phyloP scores from a whole-genome alignment of 2,113 vertebrate genomes.

The Emydura subglobosa region DNA sequence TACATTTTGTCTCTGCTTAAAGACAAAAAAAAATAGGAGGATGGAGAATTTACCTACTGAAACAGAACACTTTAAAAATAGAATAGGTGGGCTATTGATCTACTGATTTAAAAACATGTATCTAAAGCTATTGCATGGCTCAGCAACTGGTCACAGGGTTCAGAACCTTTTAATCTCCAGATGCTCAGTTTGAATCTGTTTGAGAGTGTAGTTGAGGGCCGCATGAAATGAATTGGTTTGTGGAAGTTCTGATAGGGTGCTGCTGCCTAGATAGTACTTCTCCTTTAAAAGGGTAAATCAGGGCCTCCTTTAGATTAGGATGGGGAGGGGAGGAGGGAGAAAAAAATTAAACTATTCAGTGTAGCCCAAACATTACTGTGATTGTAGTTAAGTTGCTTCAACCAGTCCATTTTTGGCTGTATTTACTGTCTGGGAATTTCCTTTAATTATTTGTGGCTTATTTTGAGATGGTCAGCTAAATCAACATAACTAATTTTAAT shows the following conservation, averaged over 20 bases:
- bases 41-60: not conserved
- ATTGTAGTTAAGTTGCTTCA: not conserved
- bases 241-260: not conserved
- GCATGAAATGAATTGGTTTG: not conserved
- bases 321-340: not conserved
- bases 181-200: not conserved
- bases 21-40: not conserved
- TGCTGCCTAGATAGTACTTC: not conserved
- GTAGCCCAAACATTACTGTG: not conserved
- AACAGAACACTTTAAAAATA: not conserved
- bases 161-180: not conserved
- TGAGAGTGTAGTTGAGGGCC: not conserved
- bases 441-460: conserved; percentile 8
- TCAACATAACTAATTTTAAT: not conserved
- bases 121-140: not conserved
- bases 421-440: not conserved
- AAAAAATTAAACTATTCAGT: not conserved
- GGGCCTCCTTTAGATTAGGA: not conserved
- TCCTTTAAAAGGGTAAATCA: conserved; percentile 8
- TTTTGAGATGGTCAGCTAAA: not conserved
- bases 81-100: not conserved
- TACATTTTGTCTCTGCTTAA: not conserved
- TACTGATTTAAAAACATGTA: not conserved
- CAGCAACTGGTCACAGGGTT: not conserved
- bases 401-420: not conserved